phyloP scores from a whole-genome alignment of 2,113 vertebrate genomes.

The Chrysemys picta region DNA sequence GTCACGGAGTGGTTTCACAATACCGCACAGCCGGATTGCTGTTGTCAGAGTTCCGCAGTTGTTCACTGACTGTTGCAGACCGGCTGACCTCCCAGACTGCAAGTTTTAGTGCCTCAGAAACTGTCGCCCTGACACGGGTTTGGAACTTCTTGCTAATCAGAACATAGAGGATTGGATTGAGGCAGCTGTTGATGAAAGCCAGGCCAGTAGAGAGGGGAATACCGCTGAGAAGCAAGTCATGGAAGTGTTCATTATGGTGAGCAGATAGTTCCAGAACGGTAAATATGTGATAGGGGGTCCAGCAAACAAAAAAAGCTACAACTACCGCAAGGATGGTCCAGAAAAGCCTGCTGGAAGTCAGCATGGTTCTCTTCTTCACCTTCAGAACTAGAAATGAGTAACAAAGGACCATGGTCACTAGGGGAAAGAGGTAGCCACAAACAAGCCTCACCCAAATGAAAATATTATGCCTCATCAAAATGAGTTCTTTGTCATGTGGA shows the following conservation, averaged over 20 bases:
- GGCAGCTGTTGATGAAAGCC: constrained; percentile 95
- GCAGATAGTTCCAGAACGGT: constrained; percentile 90
- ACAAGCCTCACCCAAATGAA: constrained; percentile 86
- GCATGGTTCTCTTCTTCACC: constrained; percentile 77
- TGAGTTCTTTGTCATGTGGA: constrained; percentile 65
- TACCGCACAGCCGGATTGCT: background rate
- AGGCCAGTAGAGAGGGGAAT: constrained; percentile 91
- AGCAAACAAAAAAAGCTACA: constrained; percentile 92
- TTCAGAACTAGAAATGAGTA: constrained; percentile 86
- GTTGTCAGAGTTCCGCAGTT: constrained; percentile 73
- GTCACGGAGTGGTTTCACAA: constrained; percentile 76
- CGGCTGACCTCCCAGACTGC: constrained; percentile 90
- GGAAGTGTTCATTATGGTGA: constrained; percentile 78
- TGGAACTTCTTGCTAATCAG: constrained; percentile 90
- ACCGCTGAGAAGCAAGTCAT: constrained; percentile 81
- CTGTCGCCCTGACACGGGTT: constrained; percentile 81
- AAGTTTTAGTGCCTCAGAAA: constrained; percentile 88
- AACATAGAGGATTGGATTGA: constrained; percentile 95
- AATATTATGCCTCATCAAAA: constrained; percentile 80
- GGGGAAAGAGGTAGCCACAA: constrained; percentile 90
- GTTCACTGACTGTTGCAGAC: constrained; percentile 87
- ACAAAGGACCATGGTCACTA: constrained; percentile 91
- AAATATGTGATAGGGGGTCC: constrained; percentile 93
- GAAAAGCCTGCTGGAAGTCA: constrained; percentile 87
- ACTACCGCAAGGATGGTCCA: constrained; percentile 88